phyloP scores from a whole-genome alignment of 2,797 vertebrate genomes.

The Microtus californicus region DNA sequence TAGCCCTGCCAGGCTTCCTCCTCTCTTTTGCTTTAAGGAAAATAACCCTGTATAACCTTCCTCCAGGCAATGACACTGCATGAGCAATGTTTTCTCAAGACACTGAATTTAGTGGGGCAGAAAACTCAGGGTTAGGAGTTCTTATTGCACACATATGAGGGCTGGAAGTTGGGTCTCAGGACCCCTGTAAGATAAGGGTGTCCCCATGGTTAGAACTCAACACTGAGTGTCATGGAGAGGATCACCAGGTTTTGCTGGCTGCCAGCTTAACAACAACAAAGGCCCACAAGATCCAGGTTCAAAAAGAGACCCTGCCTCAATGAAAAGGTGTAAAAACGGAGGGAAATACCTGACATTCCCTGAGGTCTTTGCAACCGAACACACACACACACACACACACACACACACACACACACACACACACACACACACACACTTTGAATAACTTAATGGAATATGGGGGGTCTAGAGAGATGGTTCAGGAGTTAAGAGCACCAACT shows the following conservation, averaged over 20 bases:
- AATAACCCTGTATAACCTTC: not conserved
- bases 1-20: not conserved
- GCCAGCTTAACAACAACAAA: not conserved
- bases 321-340: not conserved
- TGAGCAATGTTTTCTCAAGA: not conserved
- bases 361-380: not conserved
- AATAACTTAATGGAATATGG: not conserved
- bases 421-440: too few relatives aligned
- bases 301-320: not conserved
- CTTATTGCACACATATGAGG: not conserved
- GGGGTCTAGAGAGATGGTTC: not conserved
- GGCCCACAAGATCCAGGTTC: not conserved
- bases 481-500: not conserved
- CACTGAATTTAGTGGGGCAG: not conserved
- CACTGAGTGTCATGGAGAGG: not conserved
- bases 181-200: not conserved
- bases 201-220: not conserved
- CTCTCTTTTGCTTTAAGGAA: not conserved
- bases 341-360: not conserved
- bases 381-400: not conserved
- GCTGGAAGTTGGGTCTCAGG: not conserved
- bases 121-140: not conserved
- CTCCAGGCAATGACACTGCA: not conserved
- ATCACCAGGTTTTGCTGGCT: not conserved
- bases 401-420: too few relatives aligned